Conservation (phyloP, 2,797 vertebrate genomes). For the Coregonus suidteri region DNA sequence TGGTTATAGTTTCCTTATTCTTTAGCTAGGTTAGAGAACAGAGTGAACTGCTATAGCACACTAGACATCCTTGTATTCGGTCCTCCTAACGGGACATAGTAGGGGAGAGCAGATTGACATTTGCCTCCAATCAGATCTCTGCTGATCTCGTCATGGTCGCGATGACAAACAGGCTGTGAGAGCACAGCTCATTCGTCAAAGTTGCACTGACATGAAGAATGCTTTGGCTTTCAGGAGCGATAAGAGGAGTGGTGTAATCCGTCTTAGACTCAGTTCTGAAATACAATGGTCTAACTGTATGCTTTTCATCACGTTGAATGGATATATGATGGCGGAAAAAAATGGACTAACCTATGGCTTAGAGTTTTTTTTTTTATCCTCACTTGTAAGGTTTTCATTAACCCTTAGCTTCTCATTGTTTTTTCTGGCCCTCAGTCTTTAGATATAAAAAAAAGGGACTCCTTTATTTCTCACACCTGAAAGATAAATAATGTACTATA, state of each 20-base stretch:
- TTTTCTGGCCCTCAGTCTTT: not conserved
- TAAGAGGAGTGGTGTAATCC: constrained; percentile 55
- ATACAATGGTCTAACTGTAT: constrained; percentile 53
- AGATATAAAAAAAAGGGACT: not conserved
- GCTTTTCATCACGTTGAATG: constrained; percentile 61
- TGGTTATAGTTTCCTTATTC: constrained; percentile 2
- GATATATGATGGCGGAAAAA: constrained; percentile 33
- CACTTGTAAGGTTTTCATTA: not conserved
- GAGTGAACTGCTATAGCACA: constrained; percentile 19
- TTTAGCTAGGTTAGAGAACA: constrained; percentile 6
- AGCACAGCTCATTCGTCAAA: constrained; percentile 60
- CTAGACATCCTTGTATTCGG: not conserved
- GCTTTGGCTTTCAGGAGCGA: constrained; percentile 59
- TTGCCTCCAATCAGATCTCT: constrained; percentile 43
- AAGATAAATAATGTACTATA: not conserved
- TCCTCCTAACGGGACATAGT: not conserved
- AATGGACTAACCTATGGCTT: constrained; percentile 25
- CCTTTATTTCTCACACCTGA: not conserved
- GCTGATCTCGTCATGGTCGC: constrained; percentile 49
- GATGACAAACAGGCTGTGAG: constrained; percentile 66
- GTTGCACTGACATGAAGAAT: constrained; percentile 59
- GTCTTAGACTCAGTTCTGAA: constrained; percentile 57
- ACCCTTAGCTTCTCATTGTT: not conserved
- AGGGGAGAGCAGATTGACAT: constrained; percentile 40
- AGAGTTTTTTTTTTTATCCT: not conserved